Conservation (phyloP, 2,113 vertebrate species). For the Piprites chloris region DNA sequence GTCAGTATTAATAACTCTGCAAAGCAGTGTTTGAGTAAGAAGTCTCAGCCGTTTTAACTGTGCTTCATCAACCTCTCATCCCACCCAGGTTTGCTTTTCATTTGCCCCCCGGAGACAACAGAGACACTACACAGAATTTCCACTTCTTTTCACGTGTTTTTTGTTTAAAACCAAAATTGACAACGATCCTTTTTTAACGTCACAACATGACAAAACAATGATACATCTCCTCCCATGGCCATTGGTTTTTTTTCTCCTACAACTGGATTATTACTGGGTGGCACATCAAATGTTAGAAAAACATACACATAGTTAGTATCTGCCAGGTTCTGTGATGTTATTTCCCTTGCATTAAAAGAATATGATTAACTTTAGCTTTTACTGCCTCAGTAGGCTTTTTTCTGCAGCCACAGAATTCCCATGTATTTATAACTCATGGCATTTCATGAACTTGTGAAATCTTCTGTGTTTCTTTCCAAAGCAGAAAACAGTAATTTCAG, state of each 20-base stretch:
- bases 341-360: background rate
- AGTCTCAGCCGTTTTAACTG: background rate
- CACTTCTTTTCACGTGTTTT: background rate
- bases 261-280: background rate
- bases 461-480: background rate
- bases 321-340: background rate
- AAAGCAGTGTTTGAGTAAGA: background rate
- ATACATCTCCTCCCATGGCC: background rate
- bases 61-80: background rate
- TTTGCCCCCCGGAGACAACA: background rate
- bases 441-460: background rate
- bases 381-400: background rate
- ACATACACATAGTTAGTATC: background rate
- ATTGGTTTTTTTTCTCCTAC: background rate
- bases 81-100: background rate
- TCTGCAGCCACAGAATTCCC: background rate
- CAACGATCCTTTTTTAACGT: background rate
- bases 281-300: background rate
- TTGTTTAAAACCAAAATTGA: background rate
- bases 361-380: background rate
- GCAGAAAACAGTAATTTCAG: background rate
- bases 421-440: background rate
- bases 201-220: background rate
- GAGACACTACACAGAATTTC: background rate
- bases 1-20: background rate